Conservation (phyloP, 92 coral and sea anemone species). For the Micromussa lordhowensis region DNA sequence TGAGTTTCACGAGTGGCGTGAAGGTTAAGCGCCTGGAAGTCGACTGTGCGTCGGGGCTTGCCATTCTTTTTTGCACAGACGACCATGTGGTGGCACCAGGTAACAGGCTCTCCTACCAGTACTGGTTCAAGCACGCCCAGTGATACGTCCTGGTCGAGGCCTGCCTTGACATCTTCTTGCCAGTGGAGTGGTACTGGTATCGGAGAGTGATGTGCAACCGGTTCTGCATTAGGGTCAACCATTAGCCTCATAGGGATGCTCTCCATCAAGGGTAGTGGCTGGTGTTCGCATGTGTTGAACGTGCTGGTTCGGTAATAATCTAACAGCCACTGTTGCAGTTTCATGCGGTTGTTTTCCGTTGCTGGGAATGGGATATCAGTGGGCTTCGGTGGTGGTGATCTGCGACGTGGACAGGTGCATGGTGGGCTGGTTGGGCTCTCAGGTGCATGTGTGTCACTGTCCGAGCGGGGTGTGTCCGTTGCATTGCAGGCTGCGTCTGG, state of each 20-base stretch:
- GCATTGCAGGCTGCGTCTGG: constrained; percentile 44
- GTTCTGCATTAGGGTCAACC: constrained; percentile 67
- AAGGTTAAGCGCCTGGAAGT: constrained; percentile 67
- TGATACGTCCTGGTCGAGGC: constrained; percentile 64
- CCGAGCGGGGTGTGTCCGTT: too few species aligned
- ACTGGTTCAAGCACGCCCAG: too few species aligned
- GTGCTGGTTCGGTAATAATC: constrained; percentile 67
- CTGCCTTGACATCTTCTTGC: constrained; percentile 69
- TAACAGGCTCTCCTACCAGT: constrained; percentile 58
- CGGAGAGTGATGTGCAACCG: constrained; percentile 68
- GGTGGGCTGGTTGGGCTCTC: background rate
- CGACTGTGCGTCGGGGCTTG: constrained; percentile 65
- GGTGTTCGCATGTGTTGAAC: constrained; percentile 78
- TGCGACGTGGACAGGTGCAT: constrained; percentile 43
- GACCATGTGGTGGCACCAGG: constrained; percentile 72
- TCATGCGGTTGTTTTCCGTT: constrained; percentile 36
- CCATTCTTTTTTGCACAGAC: constrained; percentile 65
- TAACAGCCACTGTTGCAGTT: constrained; percentile 69
- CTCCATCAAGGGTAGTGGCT: constrained; percentile 66
- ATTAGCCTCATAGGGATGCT: constrained; percentile 53
- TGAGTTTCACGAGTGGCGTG: constrained; percentile 69
- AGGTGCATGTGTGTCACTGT: too few species aligned
- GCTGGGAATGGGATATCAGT: constrained; percentile 55
- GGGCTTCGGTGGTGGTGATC: constrained; percentile 58
- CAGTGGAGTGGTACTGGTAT: constrained; percentile 67